Evolutionary conservation across 2,888 invertebrate genomes (phyloP).

Genomic region (Microplitis deprimator): DNA sequence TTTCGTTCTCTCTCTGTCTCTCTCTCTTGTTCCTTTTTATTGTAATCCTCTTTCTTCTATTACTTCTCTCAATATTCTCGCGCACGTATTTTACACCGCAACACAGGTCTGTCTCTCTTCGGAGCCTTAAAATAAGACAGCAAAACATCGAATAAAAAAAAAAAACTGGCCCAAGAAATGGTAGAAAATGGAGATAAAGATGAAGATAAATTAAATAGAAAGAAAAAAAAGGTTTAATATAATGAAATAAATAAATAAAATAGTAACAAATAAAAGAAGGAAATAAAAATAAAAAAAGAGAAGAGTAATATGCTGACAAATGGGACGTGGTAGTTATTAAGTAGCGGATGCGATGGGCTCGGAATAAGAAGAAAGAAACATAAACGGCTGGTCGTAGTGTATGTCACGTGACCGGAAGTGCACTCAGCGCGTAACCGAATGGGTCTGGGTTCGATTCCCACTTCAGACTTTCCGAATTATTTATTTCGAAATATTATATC

Average conservation of each 20-base stretch:
- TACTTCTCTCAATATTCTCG: neutral
- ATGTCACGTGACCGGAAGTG: conserved; percentile 71
- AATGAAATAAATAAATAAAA: conserved; percentile 49
- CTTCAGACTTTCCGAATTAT: no score
- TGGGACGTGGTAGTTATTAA: conserved; percentile 65
- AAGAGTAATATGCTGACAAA: conserved; percentile 34
- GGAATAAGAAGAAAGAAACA: conserved; percentile 71
- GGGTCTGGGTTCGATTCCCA: no score
- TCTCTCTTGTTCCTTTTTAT: neutral
- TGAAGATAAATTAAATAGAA: conserved; percentile 22
- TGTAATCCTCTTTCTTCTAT: neutral
- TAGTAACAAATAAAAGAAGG: conserved; percentile 43
- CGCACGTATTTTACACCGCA: neutral
- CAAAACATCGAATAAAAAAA: neutral
- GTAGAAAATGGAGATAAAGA: conserved; percentile 31
- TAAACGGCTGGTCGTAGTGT: conserved; percentile 61
- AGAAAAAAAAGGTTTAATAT: conserved; percentile 45
- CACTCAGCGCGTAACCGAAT: no score
- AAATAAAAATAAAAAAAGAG: conserved; percentile 31
- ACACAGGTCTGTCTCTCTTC: neutral
- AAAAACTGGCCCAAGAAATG: neutral
- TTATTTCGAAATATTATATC: no score
- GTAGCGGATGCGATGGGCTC: conserved; percentile 67
- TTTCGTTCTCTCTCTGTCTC: neutral
- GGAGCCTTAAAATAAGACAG: no score